phyloP scores from a whole-genome alignment of 2,113 vertebrate species.

The Amazona vittata region DNA sequence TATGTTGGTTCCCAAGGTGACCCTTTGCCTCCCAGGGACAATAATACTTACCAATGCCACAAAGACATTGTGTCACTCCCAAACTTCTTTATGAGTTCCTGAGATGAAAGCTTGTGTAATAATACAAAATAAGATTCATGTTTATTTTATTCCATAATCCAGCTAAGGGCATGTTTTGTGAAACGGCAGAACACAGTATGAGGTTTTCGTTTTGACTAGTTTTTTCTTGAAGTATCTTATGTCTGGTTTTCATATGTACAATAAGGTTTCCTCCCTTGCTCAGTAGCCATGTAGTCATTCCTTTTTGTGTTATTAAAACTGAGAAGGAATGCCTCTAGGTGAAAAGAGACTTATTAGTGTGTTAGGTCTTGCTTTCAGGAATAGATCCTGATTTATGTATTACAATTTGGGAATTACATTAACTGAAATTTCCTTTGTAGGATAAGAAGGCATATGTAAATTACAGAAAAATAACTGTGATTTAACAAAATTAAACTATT shows the following conservation, averaged over 20 bases:
- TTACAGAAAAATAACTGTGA: not conserved
- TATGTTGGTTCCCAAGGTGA: not conserved
- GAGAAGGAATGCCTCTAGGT: constrained; percentile 38
- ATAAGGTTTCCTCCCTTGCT: constrained; percentile 1
- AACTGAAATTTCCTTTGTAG: not conserved
- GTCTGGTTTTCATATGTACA: not conserved
- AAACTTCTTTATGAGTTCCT: not conserved
- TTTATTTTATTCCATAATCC: constrained; percentile 18
- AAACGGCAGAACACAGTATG: not conserved
- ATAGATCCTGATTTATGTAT: not conserved
- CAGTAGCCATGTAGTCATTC: constrained; percentile 5
- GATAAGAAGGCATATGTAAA: not conserved
- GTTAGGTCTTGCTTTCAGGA: constrained; percentile 17
- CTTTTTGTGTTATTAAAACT: constrained; percentile 65
- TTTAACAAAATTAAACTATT: not conserved
- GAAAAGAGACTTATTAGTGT: constrained; percentile 18
- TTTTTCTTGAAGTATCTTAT: not conserved
- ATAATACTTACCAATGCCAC: not conserved
- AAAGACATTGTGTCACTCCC: not conserved
- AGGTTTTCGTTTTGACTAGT: constrained; percentile 20
- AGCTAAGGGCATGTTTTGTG: not conserved
- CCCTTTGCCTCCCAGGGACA: not conserved
- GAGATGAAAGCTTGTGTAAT: not conserved
- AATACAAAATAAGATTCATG: not conserved
- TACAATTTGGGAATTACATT: constrained; percentile 34